Evolutionary conservation across 2,888 invertebrate genomes (phyloP).

Genomic region (Disparrhopalites patrizii): DNA sequence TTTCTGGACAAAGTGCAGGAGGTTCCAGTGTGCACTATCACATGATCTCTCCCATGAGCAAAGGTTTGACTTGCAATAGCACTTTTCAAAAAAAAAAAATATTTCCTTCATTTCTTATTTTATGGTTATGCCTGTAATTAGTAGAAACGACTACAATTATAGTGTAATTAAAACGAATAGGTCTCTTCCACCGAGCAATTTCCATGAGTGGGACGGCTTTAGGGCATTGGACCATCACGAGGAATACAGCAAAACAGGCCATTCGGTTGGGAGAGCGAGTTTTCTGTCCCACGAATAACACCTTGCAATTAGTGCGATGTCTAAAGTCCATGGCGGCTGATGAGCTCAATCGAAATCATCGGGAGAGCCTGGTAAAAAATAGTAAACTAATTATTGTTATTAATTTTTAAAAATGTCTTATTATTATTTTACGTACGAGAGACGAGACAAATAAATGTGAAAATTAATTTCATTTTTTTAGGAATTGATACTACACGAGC

Average conservation of each 20-base stretch:
- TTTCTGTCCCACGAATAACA: slow-evolving; percentile 34
- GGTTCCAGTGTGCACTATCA: slow-evolving; percentile 22
- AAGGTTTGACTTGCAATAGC: not conserved
- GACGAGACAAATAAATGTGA: not conserved
- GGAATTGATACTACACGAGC: slow-evolving; percentile 37
- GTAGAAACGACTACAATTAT: not conserved
- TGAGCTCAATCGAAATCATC: slow-evolving; percentile 29
- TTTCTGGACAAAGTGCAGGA: slow-evolving; percentile 18
- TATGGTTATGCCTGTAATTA: not conserved
- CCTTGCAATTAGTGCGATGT: slow-evolving; percentile 31
- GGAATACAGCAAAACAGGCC: slow-evolving; percentile 36
- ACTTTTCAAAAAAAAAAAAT: not conserved
- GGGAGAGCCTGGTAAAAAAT: slow-evolving; percentile 26
- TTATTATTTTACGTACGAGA: not conserved
- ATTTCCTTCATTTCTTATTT: not conserved
- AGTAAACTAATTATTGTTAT: not conserved
- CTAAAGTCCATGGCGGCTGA: slow-evolving; percentile 30
- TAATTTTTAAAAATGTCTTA: not conserved
- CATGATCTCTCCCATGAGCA: slow-evolving; percentile 16
- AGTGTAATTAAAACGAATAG: slow-evolving; percentile 9
- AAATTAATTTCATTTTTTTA: slow-evolving; percentile 13
- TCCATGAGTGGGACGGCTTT: slow-evolving; percentile 40
- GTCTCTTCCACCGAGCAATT: slow-evolving; percentile 39
- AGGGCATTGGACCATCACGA: slow-evolving; percentile 41
- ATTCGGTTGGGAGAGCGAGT: slow-evolving; percentile 36